A percentile compares a stretch with the other conserved stretches of the same genome.
Evolutionary conservation across 2,888 invertebrate species (phyloP).

Genomic region (Mythimna loreyi): DNA sequence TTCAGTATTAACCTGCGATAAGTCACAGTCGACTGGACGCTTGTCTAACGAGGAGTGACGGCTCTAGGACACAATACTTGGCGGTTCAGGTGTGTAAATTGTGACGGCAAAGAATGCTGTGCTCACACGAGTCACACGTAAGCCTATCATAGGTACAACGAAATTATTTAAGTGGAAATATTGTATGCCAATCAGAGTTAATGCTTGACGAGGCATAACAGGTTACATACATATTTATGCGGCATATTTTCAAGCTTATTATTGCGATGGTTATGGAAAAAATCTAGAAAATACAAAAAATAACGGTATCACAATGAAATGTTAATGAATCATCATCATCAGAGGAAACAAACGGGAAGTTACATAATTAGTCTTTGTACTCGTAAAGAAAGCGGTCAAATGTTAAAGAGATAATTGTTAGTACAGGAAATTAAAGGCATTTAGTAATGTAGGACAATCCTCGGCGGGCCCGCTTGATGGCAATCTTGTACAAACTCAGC

Average conservation of each 20-base stretch:
- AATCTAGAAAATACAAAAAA: constrained; percentile 8
- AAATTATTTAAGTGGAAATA: constrained; percentile 47
- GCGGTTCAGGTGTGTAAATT: constrained; percentile 76
- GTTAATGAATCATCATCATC: constrained; percentile 43
- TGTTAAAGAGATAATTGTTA: constrained; percentile 90
- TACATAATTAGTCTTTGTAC: constrained; percentile 79
- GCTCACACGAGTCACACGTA: constrained; percentile 38
- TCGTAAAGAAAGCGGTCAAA: constrained; percentile 89
- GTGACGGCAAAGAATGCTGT: constrained; percentile 67
- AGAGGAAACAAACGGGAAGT: constrained; percentile 74
- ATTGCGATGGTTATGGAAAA: constrained; percentile 21
- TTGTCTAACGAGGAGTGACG: constrained; percentile 78
- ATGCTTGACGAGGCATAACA: constrained; percentile 28
- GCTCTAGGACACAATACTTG: constrained; percentile 78
- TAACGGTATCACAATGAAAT: constrained; percentile 25
- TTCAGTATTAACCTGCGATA: constrained; percentile 55
- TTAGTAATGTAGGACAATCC: constrained; percentile 86
- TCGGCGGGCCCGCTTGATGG: constrained; percentile 64
- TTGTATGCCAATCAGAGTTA: constrained; percentile 34
- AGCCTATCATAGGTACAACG: constrained; percentile 38
- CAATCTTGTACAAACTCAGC: constrained; percentile 66
- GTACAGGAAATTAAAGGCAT: constrained; percentile 89
- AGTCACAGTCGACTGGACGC: constrained; percentile 72
- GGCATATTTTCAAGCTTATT: constrained; percentile 21
- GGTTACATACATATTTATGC: constrained; percentile 23